These are phyloP conservation scores for Motacilla tschutschensis DNA, from an alignment of 2,113 vertebrate species.

Conservation along the genomic window DNA sequence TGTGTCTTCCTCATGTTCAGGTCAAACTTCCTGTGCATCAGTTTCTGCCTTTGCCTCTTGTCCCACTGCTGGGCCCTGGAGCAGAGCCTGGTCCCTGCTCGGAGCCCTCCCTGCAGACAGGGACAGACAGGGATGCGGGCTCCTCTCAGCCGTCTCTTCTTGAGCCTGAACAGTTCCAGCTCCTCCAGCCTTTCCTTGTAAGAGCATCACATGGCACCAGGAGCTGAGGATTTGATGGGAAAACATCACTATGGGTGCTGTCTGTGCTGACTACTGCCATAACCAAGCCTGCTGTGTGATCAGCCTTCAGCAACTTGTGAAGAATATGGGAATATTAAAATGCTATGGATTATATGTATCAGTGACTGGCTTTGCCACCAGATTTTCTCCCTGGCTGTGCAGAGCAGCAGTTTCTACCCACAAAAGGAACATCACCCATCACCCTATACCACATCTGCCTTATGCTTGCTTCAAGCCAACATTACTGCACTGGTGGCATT, in stretches of 20 bases:
- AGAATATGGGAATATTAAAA: background rate
- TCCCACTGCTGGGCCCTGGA: background rate
- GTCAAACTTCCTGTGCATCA: background rate
- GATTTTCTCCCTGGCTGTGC: background rate
- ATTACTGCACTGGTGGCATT: background rate
- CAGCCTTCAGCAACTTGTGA: background rate
- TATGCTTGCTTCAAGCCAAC: rapidly evolving
- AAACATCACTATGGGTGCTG: rapidly evolving
- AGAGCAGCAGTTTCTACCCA: background rate
- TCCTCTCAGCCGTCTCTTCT: background rate
- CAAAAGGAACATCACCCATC: background rate
- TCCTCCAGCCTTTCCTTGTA: background rate
- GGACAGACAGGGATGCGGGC: background rate
- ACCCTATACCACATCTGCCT: rapidly evolving
- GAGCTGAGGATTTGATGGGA: background rate
- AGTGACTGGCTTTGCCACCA: background rate
- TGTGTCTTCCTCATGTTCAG: background rate
- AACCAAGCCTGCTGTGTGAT: rapidly evolving
- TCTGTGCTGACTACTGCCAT: background rate
- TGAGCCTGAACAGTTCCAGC: background rate
- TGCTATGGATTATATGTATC: rapidly evolving
- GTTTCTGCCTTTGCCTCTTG: background rate
- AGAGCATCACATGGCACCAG: background rate
- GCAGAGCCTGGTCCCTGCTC: background rate
- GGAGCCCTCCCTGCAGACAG: background rate